Evolutionary conservation across 2,797 vertebrate genomes (phyloP), one percentile per base, ranked within the genome.

Genomic region (Coracias cyanogaster): DNA sequence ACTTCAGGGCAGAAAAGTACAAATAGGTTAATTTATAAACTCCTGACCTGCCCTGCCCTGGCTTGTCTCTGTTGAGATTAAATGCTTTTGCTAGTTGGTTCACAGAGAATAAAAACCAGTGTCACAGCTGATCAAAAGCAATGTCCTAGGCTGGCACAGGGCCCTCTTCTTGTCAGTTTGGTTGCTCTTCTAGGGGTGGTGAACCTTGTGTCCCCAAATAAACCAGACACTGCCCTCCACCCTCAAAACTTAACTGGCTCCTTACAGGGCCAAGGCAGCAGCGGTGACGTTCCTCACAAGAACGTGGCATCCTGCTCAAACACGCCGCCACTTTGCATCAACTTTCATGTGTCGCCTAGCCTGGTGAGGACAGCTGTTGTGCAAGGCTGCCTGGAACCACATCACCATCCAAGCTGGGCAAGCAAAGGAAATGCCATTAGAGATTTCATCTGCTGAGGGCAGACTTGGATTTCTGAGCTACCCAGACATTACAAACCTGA

Each of bases 61-160:
- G 51, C 33, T 54, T 15, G 7, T 51, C 85, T 79, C n/a, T 16
- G 39, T 12, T 89, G 86, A 94, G 25, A 81, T 76, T 88, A 94
- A 96, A 69, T 15, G 4, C 62, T 90, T 88, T 72, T 89, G 90
- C 88, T 82, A 72, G 76, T 7, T 95, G 72, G 15, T 62, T 90
- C 54, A 43, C 31, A 78, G 35, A 49, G 5, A 79, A 78, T 29
- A 64, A 82, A 89, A 58, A 35, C 3, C 54, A 74, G 21, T 14
- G 41, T 71, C 65, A 15, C 2, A 3, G 41, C 55, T 80, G 65
- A 86, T 83, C 49, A 78, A 72, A 74, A 90, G 31, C 0, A 0
- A 85, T 6, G 70, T 46, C 58, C 73, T 37, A 46, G 49, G 35
- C 62, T 89, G 80, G 73, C 70, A 52, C 39, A 60, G 49, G 55